Base-by-base conservation (phyloP, 2,888 invertebrate genomes). In the Agrotis clavis region DNA sequence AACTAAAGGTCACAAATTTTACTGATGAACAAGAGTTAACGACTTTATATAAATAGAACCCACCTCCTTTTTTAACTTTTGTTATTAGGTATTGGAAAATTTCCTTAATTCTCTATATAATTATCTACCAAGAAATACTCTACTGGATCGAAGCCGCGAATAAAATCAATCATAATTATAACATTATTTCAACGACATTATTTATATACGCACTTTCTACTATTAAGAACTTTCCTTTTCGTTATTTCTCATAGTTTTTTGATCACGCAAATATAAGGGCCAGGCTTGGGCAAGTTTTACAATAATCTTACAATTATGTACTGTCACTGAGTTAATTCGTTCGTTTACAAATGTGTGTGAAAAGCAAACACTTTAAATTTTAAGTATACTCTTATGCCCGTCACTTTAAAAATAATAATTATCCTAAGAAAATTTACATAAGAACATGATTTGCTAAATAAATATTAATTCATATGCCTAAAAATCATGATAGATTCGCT, bases 241-340 rank as follows among this genome's bases (percentile, higher is more conserved):
- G 57, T 18, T 53, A 70, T 9, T 59, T 53, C 1, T 18, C 19
- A 35, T 25, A 53, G 18, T 59, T 51, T 45, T 60, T 53, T 54
- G 11, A 30, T 67, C 62, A 56, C 56, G 53, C 64, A 66, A 78
- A 64, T 66, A 3, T 19, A 48, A 73, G 19, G 56, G 41, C 45
- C 45, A 65, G 56, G 30, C 56, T 67, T 67, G 56, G 71, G 64
- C 69, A 74, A 75, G 71, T 75, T 75, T 57, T 51, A 62, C 59
- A 61, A 70, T 67, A 54, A 66, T 60, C 59, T 65, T 72, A 68
- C 18, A 72, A 67, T 51, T 51, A 65, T 60, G 19, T 73, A 77
- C 71, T 82, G 72, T 77, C 79, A 65, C 59, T 65, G 62, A 51
- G 64, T 82, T 77, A 71, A 82, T 67, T 71, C 61, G 75, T 76